phyloP scores from a whole-genome alignment of 2,797 vertebrate species.

The Cephalopachus bancanus region DNA sequence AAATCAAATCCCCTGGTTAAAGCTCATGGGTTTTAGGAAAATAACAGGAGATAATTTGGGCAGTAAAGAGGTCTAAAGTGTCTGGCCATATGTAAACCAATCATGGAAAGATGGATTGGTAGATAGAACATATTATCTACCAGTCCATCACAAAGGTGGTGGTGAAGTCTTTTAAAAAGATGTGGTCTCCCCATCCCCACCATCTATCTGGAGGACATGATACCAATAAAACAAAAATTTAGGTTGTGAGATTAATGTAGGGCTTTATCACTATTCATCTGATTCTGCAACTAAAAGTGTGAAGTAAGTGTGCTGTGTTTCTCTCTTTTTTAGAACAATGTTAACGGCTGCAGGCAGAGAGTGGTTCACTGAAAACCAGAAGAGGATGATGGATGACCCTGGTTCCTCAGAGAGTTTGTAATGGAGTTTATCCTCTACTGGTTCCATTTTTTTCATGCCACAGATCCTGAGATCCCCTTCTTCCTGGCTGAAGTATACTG shows the following conservation, averaged over 20 bases:
- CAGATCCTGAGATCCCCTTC: neutral
- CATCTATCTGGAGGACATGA: fast-evolving
- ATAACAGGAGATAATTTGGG: neutral
- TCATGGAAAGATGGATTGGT: neutral
- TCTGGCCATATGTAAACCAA: neutral
- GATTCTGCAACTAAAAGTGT: neutral
- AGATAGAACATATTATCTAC: neutral
- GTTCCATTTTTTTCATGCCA: neutral
- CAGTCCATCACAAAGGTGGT: too few species aligned
- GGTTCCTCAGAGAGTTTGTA: neutral
- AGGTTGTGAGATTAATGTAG: neutral
- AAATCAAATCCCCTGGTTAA: slow-evolving; percentile 20
- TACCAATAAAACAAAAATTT: neutral
- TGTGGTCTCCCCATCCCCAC: neutral
- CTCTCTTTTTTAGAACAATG: neutral
- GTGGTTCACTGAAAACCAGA: neutral
- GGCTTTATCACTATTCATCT: neutral
- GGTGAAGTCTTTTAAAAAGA: neutral
- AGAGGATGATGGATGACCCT: slow-evolving; percentile 9
- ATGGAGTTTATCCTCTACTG: slow-evolving; percentile 41
- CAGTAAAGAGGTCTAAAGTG: neutral
- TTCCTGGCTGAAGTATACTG: neutral
- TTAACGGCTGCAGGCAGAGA: neutral
- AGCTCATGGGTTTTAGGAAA: neutral
- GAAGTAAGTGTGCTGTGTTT: fast-evolving